phyloP scores from a whole-genome alignment of 2,113 vertebrate genomes.

The Scophthalmus maximus region DNA sequence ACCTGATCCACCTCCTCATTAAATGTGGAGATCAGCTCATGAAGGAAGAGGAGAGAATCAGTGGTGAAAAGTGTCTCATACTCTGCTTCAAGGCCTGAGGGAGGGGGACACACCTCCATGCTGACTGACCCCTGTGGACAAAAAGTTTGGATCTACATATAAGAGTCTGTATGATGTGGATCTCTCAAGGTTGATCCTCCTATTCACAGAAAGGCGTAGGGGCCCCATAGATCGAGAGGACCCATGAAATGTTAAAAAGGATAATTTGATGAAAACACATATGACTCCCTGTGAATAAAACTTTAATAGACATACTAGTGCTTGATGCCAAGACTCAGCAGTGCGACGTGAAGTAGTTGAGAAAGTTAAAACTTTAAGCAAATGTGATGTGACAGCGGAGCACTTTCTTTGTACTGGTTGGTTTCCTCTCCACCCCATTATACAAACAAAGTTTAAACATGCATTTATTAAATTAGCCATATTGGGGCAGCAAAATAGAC shows the following conservation, averaged over 20 bases:
- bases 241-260: not conserved
- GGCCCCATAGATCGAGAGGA: not conserved
- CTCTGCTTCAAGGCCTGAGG: constrained; percentile 75
- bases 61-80: constrained; percentile 77
- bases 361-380: no score
- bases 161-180: not conserved
- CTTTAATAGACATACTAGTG: no score
- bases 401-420: no score
- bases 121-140: constrained; percentile 51
- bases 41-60: constrained; percentile 78
- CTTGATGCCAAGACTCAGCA: no score
- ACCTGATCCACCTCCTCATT: constrained; percentile 82
- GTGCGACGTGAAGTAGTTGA: not conserved
- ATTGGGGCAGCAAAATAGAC: not conserved
- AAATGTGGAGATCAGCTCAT: constrained; percentile 81
- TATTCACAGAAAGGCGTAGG: not conserved
- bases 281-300: not conserved
- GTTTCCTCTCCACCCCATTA: no score
- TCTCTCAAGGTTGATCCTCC: not conserved
- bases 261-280: not conserved
- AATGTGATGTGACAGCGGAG: no score
- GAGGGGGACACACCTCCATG: constrained; percentile 79
- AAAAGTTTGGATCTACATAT: not conserved
- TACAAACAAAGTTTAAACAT: no score
- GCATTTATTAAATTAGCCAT: not conserved